Percentiles rank a stretch among this genome's conserved stretches.
Conservation (phyloP, 2,113 vertebrate genomes). For the Alectura lathami region DNA sequence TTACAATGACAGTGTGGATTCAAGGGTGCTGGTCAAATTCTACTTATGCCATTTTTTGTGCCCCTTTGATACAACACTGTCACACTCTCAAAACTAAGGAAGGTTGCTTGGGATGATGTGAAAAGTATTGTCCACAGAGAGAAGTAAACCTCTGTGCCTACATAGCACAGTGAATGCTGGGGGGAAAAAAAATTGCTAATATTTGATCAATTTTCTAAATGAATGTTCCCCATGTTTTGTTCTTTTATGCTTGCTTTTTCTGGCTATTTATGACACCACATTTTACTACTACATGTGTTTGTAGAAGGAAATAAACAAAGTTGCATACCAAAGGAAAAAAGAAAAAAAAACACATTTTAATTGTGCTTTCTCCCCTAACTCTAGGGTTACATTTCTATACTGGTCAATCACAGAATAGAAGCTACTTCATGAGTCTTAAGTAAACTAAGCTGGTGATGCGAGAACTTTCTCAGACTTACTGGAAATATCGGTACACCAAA, state of each 20-base stretch:
- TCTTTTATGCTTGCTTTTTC: background rate
- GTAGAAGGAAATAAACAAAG: background rate
- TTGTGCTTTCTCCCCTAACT: background rate
- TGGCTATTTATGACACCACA: background rate
- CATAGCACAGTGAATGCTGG: background rate
- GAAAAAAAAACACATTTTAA: background rate
- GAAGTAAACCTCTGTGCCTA: background rate
- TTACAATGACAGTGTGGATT: background rate
- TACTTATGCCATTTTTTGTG: background rate
- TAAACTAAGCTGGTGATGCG: background rate
- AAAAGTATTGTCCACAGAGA: background rate
- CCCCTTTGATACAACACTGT: background rate
- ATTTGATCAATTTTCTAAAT: slow-evolving; percentile 18
- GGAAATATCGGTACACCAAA: background rate
- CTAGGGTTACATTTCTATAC: background rate
- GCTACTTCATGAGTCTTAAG: background rate
- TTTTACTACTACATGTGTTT: background rate
- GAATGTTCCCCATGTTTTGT: background rate
- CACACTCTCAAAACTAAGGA: background rate
- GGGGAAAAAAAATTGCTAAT: background rate
- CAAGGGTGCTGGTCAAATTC: background rate
- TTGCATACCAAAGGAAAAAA: background rate
- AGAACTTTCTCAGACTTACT: slow-evolving; percentile 38
- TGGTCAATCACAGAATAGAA: background rate
- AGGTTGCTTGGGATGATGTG: background rate